Conservation (phyloP, 2,797 vertebrate genomes). For the Ispidina lecontei region DNA sequence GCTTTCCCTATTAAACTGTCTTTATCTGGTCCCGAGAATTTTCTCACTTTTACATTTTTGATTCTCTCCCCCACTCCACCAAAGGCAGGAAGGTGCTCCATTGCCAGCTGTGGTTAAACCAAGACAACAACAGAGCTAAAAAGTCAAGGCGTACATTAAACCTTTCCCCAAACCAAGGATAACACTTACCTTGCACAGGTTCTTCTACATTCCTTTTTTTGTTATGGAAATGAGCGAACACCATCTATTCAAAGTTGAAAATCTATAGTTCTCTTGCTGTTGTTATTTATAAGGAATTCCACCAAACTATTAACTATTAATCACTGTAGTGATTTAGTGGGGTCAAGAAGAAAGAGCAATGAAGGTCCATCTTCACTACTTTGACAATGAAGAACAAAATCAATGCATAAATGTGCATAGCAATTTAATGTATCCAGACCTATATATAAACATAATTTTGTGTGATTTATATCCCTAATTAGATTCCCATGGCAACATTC, state of each 20-base stretch:
- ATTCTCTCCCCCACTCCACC: background rate
- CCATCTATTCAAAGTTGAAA: background rate
- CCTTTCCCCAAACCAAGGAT: background rate
- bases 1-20: background rate
- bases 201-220: background rate
- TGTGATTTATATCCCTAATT: conserved; percentile 84
- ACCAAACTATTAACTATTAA: conserved; percentile 14
- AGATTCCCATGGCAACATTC: conserved; percentile 83
- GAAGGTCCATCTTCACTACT: background rate
- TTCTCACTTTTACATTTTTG: background rate
- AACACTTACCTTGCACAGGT: conserved; percentile 5
- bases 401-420: conserved; percentile 36
- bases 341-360: conserved; percentile 4
- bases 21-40: background rate
- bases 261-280: background rate
- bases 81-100: background rate
- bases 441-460: conserved; percentile 79
- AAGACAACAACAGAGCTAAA: background rate
- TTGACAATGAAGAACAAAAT: conserved; percentile 4
- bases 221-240: background rate
- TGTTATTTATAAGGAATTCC: conserved; percentile 14
- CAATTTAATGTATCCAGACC: conserved; percentile 60
- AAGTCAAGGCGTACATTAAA: background rate
- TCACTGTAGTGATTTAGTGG: background rate
- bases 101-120: background rate